These are phyloP conservation scores for Dryadula phaetusa DNA, from an alignment of 2,888 invertebrate species.

Conservation along the genomic window DNA sequence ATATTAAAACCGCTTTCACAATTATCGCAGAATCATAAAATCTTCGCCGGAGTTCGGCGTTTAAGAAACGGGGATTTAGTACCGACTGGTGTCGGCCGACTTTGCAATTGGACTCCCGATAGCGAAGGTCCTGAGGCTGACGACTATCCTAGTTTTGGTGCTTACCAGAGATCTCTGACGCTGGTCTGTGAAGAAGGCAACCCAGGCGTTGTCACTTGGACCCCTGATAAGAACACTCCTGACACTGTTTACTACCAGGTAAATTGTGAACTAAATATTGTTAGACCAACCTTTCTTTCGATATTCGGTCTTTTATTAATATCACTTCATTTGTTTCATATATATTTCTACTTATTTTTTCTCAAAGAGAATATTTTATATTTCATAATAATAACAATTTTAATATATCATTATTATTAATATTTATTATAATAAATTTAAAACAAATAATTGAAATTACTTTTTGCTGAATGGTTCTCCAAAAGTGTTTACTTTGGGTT, in stretches of 20 bases:
- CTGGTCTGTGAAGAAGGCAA: conserved; percentile 93
- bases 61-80: conserved; percentile 87
- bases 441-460: neutral
- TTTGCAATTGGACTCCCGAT: conserved; percentile 95
- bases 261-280: conserved; percentile 33
- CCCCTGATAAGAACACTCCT: conserved; percentile 93
- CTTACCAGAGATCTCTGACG: conserved; percentile 93
- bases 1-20: neutral
- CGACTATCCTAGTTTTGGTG: conserved; percentile 94
- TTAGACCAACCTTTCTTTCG: too few species aligned
- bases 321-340: neutral
- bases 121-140: conserved; percentile 89
- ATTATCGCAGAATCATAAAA: conserved; percentile 86
- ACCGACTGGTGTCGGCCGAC: conserved; percentile 92
- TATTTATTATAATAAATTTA: neutral
- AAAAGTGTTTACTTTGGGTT: neutral
- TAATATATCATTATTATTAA: neutral
- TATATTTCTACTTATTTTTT: neutral
- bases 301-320: neutral
- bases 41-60: conserved; percentile 92
- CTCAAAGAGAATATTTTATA: neutral
- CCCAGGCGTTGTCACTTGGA: conserved; percentile 94
- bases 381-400: neutral
- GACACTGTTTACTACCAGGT: conserved; percentile 97
- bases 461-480: neutral